These are phyloP conservation scores for Apolygus lucorum DNA, from an alignment of 1,140 invertebrate species.

Conservation along the genomic window DNA sequence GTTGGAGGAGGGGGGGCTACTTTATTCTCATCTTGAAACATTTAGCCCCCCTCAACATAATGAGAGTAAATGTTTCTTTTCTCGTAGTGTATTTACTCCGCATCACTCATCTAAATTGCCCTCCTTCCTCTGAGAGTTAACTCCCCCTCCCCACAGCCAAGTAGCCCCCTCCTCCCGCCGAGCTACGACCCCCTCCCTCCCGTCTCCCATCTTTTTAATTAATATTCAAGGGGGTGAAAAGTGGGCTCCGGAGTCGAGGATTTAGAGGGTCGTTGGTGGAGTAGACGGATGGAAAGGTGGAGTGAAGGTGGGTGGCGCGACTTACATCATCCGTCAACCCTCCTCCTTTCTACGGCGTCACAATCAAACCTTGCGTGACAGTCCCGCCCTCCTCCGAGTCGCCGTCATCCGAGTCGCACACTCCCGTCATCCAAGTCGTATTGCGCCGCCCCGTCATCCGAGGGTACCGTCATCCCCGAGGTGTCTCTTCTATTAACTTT, in stretches of 20 bases:
- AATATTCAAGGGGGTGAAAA: constrained; percentile 13
- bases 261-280: neutral
- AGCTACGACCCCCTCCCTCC: neutral
- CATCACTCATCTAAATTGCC: constrained; percentile 16
- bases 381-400: neutral
- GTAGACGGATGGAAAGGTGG: neutral
- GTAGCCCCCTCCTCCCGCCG: neutral
- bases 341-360: neutral
- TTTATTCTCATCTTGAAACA: constrained; percentile 8
- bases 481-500: neutral
- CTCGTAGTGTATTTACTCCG: constrained; percentile 3
- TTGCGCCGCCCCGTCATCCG: neutral
- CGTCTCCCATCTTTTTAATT: constrained; percentile 1
- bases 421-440: too few species aligned
- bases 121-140: neutral
- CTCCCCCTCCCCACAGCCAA: neutral
- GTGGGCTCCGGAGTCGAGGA: constrained; percentile 1
- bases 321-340: neutral
- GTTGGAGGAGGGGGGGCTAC: neutral
- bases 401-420: neutral
- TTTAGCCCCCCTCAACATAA: constrained; percentile 1
- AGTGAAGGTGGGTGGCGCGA: neutral
- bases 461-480: too few species aligned
- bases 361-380: neutral
- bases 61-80: constrained; percentile 11